Evolutionary conservation across 1,140 invertebrate species (phyloP), one percentile per base, ranked within the genome.

Genomic region (Parasteatoda tepidariorum): DNA sequence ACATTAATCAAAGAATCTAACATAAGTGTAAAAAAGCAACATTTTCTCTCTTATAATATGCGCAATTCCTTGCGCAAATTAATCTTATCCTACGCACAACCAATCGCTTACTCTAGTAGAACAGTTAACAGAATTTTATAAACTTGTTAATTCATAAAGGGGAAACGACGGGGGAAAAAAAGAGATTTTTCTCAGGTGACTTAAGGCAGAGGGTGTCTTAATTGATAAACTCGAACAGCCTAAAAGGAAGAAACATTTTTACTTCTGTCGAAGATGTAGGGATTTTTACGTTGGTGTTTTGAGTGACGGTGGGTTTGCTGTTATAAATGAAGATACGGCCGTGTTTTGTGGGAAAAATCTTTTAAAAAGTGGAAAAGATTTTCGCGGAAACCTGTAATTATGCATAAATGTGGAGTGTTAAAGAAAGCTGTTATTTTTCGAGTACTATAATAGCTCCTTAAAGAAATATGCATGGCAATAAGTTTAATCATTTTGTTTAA

Each of bases 181-280:
- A 68, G 38, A 1, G 11, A 0, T 57, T 73, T 73, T 73, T 73
- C 70, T 73, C 70, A 73, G 41, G 73, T 31, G 73, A 75, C 33
- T 41, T 31, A 31, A 5, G 61, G 24, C 15, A 34, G 74, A 61
- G 33, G 34, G 61, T 68, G 54, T 57, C 64, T 79, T 79, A 79
- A 79, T 79, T 67, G 76, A 67, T 79, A 55, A 55, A 34, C 68
- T 68, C 54, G 41, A 57, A 24, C 34, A 76, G 57, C 73, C 54
- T 24, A 76, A 76, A 76, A 34, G 76, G 76, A 68, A 79, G 62
- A 76, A 68, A 67, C 64, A 79, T 79, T 79, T 79, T 79, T 79
- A 68, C 76, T 26, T 57, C 64, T 79, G 76, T 79, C 54, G 74
- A 18, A 15, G 24, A 41, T 41, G 28, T 9, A 9, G 7, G 15